Evolutionary conservation across 2,113 vertebrate species (phyloP).

Genomic region (Tringa solitaria): DNA sequence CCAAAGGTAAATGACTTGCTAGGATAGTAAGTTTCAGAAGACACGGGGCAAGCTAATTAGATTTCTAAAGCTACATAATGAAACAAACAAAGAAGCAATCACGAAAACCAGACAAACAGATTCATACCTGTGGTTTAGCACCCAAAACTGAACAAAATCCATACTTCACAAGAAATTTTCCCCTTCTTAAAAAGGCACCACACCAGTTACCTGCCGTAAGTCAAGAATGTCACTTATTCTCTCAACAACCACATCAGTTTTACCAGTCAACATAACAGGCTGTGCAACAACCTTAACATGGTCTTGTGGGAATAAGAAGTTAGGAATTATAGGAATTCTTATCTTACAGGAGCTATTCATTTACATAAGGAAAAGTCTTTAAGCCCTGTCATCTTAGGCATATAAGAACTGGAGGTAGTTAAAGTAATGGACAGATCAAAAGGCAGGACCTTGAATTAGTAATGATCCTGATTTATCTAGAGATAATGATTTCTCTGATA

Average conservation of each 20-base stretch:
- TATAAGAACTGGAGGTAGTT: neutral
- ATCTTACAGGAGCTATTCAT: neutral
- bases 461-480: neutral
- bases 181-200: neutral
- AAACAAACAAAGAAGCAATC: neutral
- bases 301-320: neutral
- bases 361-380: neutral
- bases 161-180: neutral
- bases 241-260: neutral
- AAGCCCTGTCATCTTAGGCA: neutral
- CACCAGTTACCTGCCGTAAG: neutral
- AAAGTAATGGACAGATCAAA: neutral
- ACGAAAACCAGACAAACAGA: neutral
- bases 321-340: neutral
- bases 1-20: neutral
- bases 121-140: neutral
- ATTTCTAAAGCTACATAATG: neutral
- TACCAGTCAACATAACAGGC: rapidly evolving
- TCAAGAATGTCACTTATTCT: neutral
- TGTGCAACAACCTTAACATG: neutral
- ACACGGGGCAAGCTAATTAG: neutral
- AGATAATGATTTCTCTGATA: neutral
- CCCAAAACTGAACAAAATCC: neutral
- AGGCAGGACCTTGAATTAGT: neutral
- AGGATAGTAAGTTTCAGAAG: neutral